Percentiles rank a stretch among this genome's conserved stretches.
Evolutionary conservation across 2,888 invertebrate genomes (phyloP).

Genomic region (Trichopoda pennipes): DNA sequence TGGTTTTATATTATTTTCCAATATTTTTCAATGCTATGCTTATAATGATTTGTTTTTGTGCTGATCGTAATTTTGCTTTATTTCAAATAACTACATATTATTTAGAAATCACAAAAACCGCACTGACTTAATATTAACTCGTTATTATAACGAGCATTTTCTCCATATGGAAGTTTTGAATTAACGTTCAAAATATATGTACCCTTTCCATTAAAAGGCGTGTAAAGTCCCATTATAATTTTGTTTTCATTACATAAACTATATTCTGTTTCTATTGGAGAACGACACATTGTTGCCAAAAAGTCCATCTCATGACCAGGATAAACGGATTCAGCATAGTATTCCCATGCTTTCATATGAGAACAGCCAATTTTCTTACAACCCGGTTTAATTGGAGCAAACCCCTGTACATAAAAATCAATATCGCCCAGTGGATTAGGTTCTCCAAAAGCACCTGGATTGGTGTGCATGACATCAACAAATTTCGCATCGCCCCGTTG

Average conservation of each 20-base stretch:
- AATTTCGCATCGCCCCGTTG: constrained; percentile 76
- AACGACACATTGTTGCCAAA: constrained; percentile 72
- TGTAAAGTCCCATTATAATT: constrained; percentile 72
- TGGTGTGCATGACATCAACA: constrained; percentile 77
- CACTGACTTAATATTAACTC: constrained; percentile 42
- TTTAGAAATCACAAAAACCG: constrained; percentile 44
- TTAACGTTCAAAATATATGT: constrained; percentile 73
- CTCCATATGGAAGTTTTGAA: constrained; percentile 70
- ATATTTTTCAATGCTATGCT: too few relatives aligned
- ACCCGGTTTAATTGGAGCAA: constrained; percentile 72
- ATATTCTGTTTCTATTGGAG: constrained; percentile 65
- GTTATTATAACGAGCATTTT: constrained; percentile 66
- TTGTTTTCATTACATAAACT: constrained; percentile 68
- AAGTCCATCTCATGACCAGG: constrained; percentile 75
- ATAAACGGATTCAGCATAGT: constrained; percentile 75
- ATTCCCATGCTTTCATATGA: constrained; percentile 74
- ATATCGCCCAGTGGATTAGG: constrained; percentile 74
- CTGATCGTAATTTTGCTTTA: too few relatives aligned
- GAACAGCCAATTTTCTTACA: constrained; percentile 73
- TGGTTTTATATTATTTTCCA: too few relatives aligned
- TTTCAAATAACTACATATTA: too few relatives aligned
- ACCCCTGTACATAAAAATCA: constrained; percentile 76
- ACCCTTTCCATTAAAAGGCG: constrained; percentile 70
- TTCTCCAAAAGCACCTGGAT: constrained; percentile 75
- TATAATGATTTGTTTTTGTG: too few relatives aligned